phyloP scores from a whole-genome alignment of 2,797 vertebrate species.

The Sebastiscus albofasciatus region DNA sequence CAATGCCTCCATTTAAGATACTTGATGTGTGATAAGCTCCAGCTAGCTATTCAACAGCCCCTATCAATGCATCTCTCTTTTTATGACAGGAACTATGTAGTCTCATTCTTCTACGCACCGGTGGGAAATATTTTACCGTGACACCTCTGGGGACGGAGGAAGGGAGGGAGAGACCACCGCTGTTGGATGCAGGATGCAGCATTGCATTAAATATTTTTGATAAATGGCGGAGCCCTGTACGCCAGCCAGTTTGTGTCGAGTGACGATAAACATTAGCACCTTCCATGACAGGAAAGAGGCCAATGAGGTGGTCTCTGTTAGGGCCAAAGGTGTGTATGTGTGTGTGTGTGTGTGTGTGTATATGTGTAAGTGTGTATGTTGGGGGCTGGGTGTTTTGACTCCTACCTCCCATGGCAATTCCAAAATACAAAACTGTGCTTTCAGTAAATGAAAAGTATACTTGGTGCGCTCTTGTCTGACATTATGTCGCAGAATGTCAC shows the following conservation, averaged over 20 bases:
- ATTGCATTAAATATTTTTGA: constrained; percentile 13
- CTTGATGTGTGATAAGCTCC: not conserved
- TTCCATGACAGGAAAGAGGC: constrained; percentile 14
- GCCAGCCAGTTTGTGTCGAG: constrained; percentile 13
- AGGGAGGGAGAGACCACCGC: constrained; percentile 3
- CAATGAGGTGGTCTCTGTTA: constrained; percentile 1
- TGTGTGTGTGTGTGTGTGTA: not conserved
- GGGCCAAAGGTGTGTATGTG: not conserved
- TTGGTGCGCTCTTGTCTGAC: not conserved
- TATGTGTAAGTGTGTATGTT: not conserved
- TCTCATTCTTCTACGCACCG: constrained; percentile 23
- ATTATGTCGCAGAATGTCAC: constrained; percentile 17
- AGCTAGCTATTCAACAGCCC: constrained; percentile 19
- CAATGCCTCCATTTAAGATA: constrained; percentile 32
- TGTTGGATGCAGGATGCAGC: constrained; percentile 7
- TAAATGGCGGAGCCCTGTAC: not conserved
- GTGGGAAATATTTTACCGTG: constrained; percentile 29
- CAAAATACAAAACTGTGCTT: constrained; percentile 22
- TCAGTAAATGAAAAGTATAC: constrained; percentile 11
- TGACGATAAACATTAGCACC: constrained; percentile 32
- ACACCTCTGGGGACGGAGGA: not conserved
- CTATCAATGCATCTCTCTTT: constrained; percentile 24
- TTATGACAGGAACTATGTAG: constrained; percentile 50
- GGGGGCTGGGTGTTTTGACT: constrained; percentile 15
- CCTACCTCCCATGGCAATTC: not conserved